Conservation (phyloP, 2,113 vertebrate genomes). For the Rynchops niger region DNA sequence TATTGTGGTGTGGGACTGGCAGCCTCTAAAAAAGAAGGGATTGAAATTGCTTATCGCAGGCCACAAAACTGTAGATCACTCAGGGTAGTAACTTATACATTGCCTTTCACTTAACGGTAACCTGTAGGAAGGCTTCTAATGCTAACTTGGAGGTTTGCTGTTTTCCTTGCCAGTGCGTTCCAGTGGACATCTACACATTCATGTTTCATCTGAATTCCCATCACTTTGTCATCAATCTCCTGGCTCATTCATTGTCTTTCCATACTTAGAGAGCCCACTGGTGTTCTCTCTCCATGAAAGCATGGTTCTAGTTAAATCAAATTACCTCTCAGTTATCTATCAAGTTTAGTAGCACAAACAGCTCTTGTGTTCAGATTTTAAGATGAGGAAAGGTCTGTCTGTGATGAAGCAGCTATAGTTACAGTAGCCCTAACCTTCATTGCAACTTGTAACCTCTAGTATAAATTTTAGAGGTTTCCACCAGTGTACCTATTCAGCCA, state of each 20-base stretch:
- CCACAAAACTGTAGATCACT: not conserved
- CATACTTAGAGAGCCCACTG: not conserved
- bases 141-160: not conserved
- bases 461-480: not conserved
- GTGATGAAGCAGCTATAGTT: not conserved
- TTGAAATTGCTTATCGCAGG: not conserved
- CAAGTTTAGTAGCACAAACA: not conserved
- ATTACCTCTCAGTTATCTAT: not conserved
- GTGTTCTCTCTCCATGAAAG: not conserved
- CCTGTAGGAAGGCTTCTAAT: not conserved
- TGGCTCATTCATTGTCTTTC: not conserved
- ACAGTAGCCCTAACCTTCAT: not conserved
- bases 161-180: not conserved
- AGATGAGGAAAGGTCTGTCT: not conserved
- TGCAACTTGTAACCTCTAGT: not conserved
- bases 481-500: not conserved
- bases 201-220: not conserved
- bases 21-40: not conserved
- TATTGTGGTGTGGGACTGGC: not conserved
- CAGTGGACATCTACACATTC: not conserved
- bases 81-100: not conserved
- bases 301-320: not conserved
- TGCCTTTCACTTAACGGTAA: not conserved
- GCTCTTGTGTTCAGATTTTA: not conserved
- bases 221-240: rapidly evolving